Base-by-base conservation (phyloP, 1,140 invertebrate species). In the Micrasema minimum region DNA sequence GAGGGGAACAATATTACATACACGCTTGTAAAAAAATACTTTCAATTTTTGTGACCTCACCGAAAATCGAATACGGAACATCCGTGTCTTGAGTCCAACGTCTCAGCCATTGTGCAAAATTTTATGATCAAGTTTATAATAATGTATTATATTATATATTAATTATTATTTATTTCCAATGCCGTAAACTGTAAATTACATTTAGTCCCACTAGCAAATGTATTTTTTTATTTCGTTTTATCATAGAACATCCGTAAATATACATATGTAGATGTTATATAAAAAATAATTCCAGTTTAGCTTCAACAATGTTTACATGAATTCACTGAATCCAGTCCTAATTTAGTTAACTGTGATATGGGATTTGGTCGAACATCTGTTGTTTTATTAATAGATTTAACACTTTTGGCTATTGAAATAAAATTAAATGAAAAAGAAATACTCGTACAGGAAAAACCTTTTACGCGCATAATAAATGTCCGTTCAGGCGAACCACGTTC, bases 401-500 rank as follows among this genome's bases (percentile, higher is more conserved):
- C 23, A 26, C 23, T 53, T 53, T 53, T 53, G 16, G 2, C 50
- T 9, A 26, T 26, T 23, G 50, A 23, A 26, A 2, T 53, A 26
- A 22, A 12, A n/a, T 23, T 16, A 23, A 26, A 2, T 53, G 14
- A 22, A 12, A n/a, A 53, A 23, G 23, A 50, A 26, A 53, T n/a
- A n/a, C n/a, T n/a, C n/a, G n/a, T n/a, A n/a, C 50, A 53, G 45
- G 45, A 23, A 22, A 22, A 53, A 9, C 23, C 12, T 53, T 53
- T 53, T 53, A 53, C 9, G 50, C 4, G 23, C 20, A 53, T 53
- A 53, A 53, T 26, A 53, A 53, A 26, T 53, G 50, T 53, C 50
- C 50, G 23, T 16, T n/a, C 50, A 23, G 23, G 23, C 20, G n/a
- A 7, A 53, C 50, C 20, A 20, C 50, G 12, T 53, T 23, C 50